Conservation (phyloP, 2,113 vertebrate genomes). For the Bufo gargarizans region DNA sequence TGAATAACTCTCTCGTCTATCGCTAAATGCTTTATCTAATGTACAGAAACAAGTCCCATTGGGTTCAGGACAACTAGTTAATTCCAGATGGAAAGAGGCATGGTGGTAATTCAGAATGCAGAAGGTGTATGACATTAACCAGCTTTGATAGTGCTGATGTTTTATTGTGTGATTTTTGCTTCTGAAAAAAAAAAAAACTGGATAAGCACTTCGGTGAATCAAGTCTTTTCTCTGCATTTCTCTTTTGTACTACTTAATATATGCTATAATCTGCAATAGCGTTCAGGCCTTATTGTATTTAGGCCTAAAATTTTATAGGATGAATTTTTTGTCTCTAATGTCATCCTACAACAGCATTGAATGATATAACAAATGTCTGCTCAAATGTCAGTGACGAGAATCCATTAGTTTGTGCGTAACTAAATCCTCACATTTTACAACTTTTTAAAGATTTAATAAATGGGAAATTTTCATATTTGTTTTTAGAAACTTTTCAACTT, state of each 20-base stretch:
- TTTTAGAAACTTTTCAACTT: constrained; percentile 46
- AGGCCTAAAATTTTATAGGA: not conserved
- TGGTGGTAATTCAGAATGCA: not conserved
- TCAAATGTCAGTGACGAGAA: constrained; percentile 12
- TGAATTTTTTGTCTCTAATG: no score
- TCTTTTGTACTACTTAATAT: constrained; percentile 20
- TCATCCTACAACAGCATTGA: not conserved
- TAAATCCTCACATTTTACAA: constrained; percentile 5
- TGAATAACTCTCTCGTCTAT: constrained; percentile 41
- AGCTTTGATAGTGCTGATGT: constrained; percentile 37
- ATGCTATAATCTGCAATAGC: not conserved
- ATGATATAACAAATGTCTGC: not conserved
- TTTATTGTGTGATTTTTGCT: constrained; percentile 47
- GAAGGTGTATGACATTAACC: constrained; percentile 25
- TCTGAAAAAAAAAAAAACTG: constrained; percentile 18
- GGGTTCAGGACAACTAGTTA: not conserved
- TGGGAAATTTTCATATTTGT: constrained; percentile 39
- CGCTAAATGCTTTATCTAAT: constrained; percentile 52
- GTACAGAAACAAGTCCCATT: constrained; percentile 27
- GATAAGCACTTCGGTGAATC: constrained; percentile 42
- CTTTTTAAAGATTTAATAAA: constrained; percentile 51
- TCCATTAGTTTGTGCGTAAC: not conserved
- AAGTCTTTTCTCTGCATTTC: constrained; percentile 21
- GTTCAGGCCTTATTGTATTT: not conserved
- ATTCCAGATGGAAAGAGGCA: not conserved